Percentiles rank a stretch among this genome's conserved stretches.
These are phyloP conservation scores for Eulimnadia texana DNA, from an alignment of 1,140 invertebrate genomes.

Conservation along the genomic window DNA sequence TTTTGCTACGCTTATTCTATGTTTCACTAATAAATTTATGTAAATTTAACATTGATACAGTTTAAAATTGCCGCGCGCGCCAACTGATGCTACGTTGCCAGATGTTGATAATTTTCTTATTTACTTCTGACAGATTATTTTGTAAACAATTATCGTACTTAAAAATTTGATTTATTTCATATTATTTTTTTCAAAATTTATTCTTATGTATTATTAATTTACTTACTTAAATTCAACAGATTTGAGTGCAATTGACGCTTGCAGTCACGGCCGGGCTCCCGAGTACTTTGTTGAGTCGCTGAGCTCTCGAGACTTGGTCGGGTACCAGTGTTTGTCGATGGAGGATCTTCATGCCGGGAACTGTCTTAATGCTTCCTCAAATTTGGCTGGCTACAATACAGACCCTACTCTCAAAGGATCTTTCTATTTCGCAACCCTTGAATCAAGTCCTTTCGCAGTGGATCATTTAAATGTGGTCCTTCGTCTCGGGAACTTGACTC, in stretches of 20 bases:
- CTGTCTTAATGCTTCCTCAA: background rate
- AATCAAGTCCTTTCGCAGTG: background rate
- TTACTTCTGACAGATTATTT: too few species aligned
- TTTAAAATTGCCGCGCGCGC: too few species aligned
- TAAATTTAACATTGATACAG: too few species aligned
- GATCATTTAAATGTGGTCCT: background rate
- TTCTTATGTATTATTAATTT: too few species aligned
- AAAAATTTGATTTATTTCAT: too few species aligned
- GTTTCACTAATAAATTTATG: too few species aligned
- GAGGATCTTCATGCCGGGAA: background rate
- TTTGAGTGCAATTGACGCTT: background rate
- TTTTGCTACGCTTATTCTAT: too few species aligned
- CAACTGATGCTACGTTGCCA: too few species aligned
- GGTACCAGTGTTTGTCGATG: background rate
- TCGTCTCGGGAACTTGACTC: background rate
- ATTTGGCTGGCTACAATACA: background rate
- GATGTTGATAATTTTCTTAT: too few species aligned
- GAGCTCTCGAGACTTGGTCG: background rate
- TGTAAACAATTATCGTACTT: too few species aligned
- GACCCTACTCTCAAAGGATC: background rate
- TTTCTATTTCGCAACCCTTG: background rate
- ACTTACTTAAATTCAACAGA: too few species aligned
- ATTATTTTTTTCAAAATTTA: too few species aligned
- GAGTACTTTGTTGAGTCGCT: background rate
- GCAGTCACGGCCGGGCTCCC: slow-evolving; percentile 2